These are phyloP conservation scores for Battus philenor DNA, from an alignment of 1,140 invertebrate species.

Conservation along the genomic window DNA sequence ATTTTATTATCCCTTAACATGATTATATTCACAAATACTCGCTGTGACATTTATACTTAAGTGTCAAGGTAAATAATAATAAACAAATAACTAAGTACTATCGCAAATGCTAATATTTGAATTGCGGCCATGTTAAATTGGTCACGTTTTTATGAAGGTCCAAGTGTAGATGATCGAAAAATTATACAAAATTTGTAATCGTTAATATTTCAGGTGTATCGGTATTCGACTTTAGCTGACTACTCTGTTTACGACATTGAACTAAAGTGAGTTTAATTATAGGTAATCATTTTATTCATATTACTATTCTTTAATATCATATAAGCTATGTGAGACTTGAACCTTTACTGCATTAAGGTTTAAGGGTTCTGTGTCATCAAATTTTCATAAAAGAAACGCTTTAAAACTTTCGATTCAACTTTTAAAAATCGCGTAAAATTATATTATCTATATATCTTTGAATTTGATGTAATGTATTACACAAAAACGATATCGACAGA, in stretches of 20 bases:
- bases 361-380: no score
- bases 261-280: slow-evolving; percentile 38
- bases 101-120: slow-evolving; percentile 5
- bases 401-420: no score
- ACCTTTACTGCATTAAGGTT: no score
- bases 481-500: no score
- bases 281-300: background rate
- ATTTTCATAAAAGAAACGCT: no score
- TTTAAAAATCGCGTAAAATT: no score
- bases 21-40: no score
- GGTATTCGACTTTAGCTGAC: slow-evolving; percentile 51
- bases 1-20: no score
- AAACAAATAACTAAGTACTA: slow-evolving; percentile 1
- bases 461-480: no score
- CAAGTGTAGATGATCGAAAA: background rate
- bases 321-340: no score
- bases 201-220: slow-evolving; percentile 40
- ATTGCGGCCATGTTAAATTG: background rate
- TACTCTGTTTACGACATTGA: slow-evolving; percentile 48
- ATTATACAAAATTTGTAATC: background rate
- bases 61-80: slow-evolving; percentile 9
- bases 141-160: slow-evolving; percentile 13
- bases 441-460: no score
- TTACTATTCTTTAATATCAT: background rate
- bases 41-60: background rate